phyloP scores from a whole-genome alignment of 2,888 invertebrate species.

The Phytoseiulus persimilis region DNA sequence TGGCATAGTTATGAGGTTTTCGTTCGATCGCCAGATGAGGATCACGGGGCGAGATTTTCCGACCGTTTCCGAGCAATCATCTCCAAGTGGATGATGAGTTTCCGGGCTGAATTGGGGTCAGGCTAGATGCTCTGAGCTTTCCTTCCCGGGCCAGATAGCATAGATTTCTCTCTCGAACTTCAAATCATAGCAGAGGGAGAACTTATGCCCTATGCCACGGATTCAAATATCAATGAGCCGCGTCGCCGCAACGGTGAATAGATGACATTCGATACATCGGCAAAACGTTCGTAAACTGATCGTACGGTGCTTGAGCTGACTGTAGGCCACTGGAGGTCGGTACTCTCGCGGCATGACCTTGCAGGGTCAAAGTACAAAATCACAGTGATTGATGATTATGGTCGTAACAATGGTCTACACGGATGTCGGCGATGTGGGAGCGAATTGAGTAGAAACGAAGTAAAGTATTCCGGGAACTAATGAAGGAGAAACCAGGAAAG shows the following conservation, averaged over 20 bases:
- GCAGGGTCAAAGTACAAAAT: not conserved
- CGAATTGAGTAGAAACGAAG: not conserved
- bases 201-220: not conserved
- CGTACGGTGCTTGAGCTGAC: not conserved
- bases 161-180: too few species aligned
- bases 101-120: too few species aligned
- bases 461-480: not conserved
- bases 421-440: not conserved
- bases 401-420: not conserved
- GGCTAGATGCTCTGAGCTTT: too few species aligned
- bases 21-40: not conserved
- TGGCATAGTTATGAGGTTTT: not conserved
- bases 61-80: too few species aligned
- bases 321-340: not conserved
- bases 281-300: not conserved
- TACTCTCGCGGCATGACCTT: not conserved
- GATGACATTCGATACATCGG: not conserved
- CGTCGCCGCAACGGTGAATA: not conserved
- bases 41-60: not conserved
- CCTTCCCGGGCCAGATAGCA: too few species aligned
- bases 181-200: not conserved
- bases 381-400: not conserved
- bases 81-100: too few species aligned
- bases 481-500: not conserved
- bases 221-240: not conserved